Evolutionary conservation across 92 coral and sea anemone genomes (phyloP).

Genomic region (Pocillopora meandrina): DNA sequence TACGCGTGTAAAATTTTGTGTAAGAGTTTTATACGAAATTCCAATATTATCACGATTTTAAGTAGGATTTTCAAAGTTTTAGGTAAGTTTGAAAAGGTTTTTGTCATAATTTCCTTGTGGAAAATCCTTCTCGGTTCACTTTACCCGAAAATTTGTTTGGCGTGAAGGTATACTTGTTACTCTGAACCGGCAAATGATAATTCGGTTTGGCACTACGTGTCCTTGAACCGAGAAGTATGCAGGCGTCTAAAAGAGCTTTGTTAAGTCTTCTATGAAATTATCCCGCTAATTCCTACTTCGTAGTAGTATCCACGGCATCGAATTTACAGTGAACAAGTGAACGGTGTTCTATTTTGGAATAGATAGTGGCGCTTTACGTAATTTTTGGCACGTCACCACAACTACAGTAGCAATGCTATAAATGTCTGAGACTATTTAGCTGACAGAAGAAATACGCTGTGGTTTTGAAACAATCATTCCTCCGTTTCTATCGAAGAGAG

Average conservation of each 20-base stretch:
- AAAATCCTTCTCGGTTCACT: background rate
- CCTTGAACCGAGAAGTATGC: conserved; percentile 14
- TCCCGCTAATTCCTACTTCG: background rate
- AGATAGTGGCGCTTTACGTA: conserved; percentile 9
- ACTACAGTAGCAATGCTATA: background rate
- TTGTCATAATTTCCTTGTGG: background rate
- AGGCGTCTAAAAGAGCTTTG: background rate
- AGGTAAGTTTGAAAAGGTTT: conserved; percentile 28
- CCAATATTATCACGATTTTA: conserved; percentile 32
- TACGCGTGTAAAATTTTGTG: conserved; percentile 77
- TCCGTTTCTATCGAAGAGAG: background rate
- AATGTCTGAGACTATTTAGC: background rate
- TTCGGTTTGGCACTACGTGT: conserved; percentile 35
- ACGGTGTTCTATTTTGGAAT: background rate
- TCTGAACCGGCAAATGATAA: conserved; percentile 19
- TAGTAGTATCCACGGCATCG: conserved; percentile 20
- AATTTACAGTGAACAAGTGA: background rate
- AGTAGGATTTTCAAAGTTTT: conserved; percentile 41
- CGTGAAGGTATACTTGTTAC: background rate
- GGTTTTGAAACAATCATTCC: background rate
- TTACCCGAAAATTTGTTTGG: background rate
- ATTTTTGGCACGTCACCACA: conserved; percentile 29
- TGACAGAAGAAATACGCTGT: background rate
- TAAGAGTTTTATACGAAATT: conserved; percentile 36
- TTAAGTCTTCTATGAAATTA: background rate